Conservation (phyloP, 1,140 invertebrate genomes). For the Centruroides sculpturatus region DNA sequence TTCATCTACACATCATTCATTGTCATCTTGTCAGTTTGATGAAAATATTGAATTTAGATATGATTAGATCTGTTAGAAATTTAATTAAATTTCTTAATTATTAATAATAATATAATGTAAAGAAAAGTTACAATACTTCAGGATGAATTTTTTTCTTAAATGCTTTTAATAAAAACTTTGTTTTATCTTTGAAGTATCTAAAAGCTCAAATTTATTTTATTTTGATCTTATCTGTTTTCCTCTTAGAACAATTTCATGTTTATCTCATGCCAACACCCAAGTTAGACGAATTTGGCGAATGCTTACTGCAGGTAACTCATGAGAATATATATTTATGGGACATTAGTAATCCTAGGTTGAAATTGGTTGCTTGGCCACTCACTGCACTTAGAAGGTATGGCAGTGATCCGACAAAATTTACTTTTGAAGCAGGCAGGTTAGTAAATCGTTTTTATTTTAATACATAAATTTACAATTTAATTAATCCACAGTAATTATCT, state of each 20-base stretch:
- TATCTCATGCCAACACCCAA: conserved; percentile 24
- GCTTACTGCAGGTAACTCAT: conserved; percentile 25
- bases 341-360: conserved; percentile 19
- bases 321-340: conserved; percentile 26
- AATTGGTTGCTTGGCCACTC: conserved; percentile 25
- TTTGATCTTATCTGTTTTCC: conserved; percentile 1
- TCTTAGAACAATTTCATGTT: conserved; percentile 24
- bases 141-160: no score
- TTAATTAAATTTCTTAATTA: no score
- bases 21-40: no score
- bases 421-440: conserved; percentile 27
- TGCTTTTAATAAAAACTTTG: no score
- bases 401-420: conserved; percentile 25
- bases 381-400: conserved; percentile 25
- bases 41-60: no score
- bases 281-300: conserved; percentile 24
- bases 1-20: no score
- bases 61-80: no score
- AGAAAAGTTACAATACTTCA: no score
- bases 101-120: no score
- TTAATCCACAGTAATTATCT: no score
- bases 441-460: not conserved
- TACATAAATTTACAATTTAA: not conserved
- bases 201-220: not conserved
- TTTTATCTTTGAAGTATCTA: no score